Evolutionary conservation across 2,113 vertebrate species (phyloP).

Genomic region (Podiceps cristatus): DNA sequence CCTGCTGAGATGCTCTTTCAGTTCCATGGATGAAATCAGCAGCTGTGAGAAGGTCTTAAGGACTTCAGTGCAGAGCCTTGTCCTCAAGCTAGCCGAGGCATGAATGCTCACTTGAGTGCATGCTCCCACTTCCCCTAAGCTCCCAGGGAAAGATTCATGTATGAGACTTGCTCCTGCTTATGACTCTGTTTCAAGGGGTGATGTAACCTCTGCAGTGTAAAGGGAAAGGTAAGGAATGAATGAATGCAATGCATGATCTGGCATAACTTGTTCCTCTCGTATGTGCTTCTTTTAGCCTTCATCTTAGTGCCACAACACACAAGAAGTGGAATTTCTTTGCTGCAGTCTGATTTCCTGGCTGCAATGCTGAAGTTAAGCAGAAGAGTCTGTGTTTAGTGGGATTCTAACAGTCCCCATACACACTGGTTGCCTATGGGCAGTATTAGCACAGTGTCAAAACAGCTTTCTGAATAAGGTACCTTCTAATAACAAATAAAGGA

Average conservation of each 20-base stretch:
- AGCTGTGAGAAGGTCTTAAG: conserved; percentile 62
- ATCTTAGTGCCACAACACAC: fast-evolving
- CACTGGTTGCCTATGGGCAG: fast-evolving
- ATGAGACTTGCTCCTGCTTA: neutral
- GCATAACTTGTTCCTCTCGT: neutral
- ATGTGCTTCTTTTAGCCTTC: neutral
- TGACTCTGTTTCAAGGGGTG: neutral
- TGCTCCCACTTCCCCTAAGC: neutral
- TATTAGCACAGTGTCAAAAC: neutral
- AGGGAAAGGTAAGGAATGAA: conserved; percentile 52
- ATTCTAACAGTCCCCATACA: neutral
- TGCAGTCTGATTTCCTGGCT: neutral
- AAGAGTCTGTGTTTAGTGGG: neutral
- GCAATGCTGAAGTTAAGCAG: neutral
- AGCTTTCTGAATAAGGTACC: neutral
- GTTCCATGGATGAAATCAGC: conserved; percentile 61
- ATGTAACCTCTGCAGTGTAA: neutral
- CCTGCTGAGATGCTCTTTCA: conserved; percentile 73
- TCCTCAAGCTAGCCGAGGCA: conserved; percentile 22
- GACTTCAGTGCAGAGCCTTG: conserved; percentile 33
- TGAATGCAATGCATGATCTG: neutral
- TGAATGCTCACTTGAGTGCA: conserved; percentile 55
- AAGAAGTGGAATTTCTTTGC: neutral
- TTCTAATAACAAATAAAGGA: neutral
- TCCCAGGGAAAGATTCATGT: neutral